A percentile compares a stretch with the other conserved stretches of the same genome.
Evolutionary conservation across 1,140 invertebrate genomes (phyloP).

Genomic region (Tigriopus japonicus): DNA sequence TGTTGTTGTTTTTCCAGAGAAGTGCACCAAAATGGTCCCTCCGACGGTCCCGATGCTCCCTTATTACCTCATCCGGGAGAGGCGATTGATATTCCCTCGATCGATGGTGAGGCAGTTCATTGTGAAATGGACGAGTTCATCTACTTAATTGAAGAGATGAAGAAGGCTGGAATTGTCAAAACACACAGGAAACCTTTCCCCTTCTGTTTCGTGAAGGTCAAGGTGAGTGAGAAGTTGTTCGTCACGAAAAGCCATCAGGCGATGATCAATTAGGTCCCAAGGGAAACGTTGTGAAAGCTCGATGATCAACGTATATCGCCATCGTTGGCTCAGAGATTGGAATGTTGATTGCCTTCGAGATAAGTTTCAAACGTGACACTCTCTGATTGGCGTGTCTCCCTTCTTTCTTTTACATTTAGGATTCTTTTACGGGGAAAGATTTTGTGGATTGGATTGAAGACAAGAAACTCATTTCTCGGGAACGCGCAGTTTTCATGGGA

Average conservation of each 20-base stretch:
- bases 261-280: no score
- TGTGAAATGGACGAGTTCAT: neutral
- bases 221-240: neutral
- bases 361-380: no score
- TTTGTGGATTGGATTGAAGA: neutral
- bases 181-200: neutral
- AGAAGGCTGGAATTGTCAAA: neutral
- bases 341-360: no score
- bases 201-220: constrained; percentile 1
- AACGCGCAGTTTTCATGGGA: neutral
- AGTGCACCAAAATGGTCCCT: no score
- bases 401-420: neutral
- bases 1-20: no score
- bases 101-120: neutral
- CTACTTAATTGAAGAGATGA: neutral
- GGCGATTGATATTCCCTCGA: neutral
- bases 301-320: no score
- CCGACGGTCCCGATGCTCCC: neutral
- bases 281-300: no score
- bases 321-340: no score
- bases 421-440: neutral
- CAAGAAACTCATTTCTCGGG: neutral
- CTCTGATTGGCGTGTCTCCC: no score
- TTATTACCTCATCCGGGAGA: constrained; percentile 1
- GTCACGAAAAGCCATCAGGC: no score